A percentile compares a stretch with the other conserved stretches of the same genome.
These are phyloP conservation scores for Arge pagana DNA, from an alignment of 2,888 invertebrate species.

Conservation along the genomic window DNA sequence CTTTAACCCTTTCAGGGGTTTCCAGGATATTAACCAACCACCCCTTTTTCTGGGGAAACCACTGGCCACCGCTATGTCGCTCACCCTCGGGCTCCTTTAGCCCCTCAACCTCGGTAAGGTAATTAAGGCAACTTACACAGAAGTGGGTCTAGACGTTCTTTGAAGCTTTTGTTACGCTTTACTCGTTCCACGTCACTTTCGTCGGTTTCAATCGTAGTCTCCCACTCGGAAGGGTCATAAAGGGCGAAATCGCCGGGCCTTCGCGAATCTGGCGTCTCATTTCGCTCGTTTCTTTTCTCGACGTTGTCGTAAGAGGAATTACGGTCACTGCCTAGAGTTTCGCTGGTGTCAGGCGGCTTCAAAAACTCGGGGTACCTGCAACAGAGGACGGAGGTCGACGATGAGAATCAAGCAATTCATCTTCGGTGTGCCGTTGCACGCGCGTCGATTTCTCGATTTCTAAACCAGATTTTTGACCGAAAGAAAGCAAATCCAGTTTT, in stretches of 20 bases:
- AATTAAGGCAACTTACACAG: constrained; percentile 65
- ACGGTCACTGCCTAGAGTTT: constrained; percentile 52
- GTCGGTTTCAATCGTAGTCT: constrained; percentile 59
- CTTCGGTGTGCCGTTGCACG: too few species aligned
- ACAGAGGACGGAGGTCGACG: constrained; percentile 19
- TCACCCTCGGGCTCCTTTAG: too few species aligned
- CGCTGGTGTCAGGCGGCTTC: constrained; percentile 59
- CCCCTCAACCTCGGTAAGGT: too few species aligned
- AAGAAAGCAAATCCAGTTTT: too few species aligned
- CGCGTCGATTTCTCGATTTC: too few species aligned
- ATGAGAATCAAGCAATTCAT: constrained; percentile 8
- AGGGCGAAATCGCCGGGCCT: constrained; percentile 36
- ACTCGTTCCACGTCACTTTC: constrained; percentile 57
- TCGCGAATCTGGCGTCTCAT: constrained; percentile 46
- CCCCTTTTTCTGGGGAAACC: too few species aligned
- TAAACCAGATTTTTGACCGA: too few species aligned
- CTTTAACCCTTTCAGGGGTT: too few species aligned
- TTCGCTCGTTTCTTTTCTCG: constrained; percentile 58
- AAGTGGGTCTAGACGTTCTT: constrained; percentile 77
- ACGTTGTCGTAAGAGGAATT: constrained; percentile 82
- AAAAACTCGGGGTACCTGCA: constrained; percentile 74
- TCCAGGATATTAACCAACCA: too few species aligned
- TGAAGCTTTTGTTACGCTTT: constrained; percentile 70
- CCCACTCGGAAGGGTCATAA: constrained; percentile 53
- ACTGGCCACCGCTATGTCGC: too few species aligned